Conservation (phyloP, 64 coral and sea anemone species). For the Porites australiensis region DNA sequence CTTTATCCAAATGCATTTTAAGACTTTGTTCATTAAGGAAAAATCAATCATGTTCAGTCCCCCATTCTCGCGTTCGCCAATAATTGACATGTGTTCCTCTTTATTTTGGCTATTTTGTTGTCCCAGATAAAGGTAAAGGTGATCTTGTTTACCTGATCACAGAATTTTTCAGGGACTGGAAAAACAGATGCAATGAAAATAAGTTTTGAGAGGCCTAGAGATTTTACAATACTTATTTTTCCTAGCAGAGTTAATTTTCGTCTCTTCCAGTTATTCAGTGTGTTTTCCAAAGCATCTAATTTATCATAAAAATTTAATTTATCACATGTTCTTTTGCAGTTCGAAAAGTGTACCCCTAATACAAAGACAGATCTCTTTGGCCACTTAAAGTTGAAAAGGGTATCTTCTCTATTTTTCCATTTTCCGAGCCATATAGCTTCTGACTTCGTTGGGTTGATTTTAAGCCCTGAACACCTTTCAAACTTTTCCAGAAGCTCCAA, state of each 20-base stretch:
- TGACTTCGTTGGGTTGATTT: no score
- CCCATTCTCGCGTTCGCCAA: background rate
- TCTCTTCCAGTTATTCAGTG: background rate
- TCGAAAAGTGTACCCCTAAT: background rate
- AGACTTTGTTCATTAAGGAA: background rate
- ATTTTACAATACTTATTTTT: background rate
- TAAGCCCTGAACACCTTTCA: no score
- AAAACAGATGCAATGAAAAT: background rate
- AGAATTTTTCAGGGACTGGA: no score
- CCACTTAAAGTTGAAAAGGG: no score
- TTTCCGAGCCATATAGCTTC: no score
- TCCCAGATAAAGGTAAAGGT: no score
- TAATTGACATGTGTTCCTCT: background rate
- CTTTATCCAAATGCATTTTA: no score
- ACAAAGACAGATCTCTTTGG: background rate
- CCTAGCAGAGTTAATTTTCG: background rate
- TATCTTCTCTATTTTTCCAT: no score
- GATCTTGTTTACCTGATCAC: no score
- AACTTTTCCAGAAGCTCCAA: background rate
- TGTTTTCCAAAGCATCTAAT: background rate
- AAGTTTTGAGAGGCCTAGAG: background rate
- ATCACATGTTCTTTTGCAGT: background rate
- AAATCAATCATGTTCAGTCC: conserved; percentile 17
- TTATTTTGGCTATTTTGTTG: no score
- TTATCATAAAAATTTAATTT: conserved; percentile 8